These are phyloP conservation scores for Scatophagus argus DNA, from an alignment of 2,113 vertebrate genomes.

Conservation along the genomic window DNA sequence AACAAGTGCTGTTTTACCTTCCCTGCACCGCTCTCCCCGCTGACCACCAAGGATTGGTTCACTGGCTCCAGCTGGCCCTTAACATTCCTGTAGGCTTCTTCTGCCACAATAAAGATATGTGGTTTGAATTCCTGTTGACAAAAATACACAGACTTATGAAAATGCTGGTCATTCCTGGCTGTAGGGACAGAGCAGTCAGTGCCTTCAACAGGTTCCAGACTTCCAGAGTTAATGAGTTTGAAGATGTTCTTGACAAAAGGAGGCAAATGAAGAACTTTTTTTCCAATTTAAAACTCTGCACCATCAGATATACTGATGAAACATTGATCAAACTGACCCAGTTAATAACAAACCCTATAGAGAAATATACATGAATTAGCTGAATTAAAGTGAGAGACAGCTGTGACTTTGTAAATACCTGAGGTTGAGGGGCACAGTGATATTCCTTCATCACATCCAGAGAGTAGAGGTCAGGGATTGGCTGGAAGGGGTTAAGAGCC, in stretches of 20 bases:
- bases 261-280: neutral
- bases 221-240: slow-evolving; percentile 11
- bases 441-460: slow-evolving; percentile 93
- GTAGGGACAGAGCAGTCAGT: neutral
- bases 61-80: slow-evolving; percentile 88
- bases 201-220: neutral
- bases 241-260: neutral
- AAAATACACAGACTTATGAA: slow-evolving; percentile 23
- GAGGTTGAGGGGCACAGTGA: slow-evolving; percentile 86
- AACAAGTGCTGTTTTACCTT: slow-evolving; percentile 88
- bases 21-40: slow-evolving; percentile 97
- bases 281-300: neutral
- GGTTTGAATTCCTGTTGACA: slow-evolving; percentile 90
- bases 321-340: neutral
- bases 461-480: slow-evolving; percentile 89
- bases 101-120: slow-evolving; percentile 94
- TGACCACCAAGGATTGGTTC: slow-evolving; percentile 96
- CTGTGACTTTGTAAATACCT: slow-evolving; percentile 83
- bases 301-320: neutral
- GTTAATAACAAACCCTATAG: neutral
- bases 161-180: neutral
- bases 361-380: neutral
- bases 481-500: slow-evolving; percentile 95
- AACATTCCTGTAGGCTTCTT: slow-evolving; percentile 94
- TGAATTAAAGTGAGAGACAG: neutral